Evolutionary conservation across 2,888 invertebrate species (phyloP).

Genomic region (Perizoma flavofasciatum): DNA sequence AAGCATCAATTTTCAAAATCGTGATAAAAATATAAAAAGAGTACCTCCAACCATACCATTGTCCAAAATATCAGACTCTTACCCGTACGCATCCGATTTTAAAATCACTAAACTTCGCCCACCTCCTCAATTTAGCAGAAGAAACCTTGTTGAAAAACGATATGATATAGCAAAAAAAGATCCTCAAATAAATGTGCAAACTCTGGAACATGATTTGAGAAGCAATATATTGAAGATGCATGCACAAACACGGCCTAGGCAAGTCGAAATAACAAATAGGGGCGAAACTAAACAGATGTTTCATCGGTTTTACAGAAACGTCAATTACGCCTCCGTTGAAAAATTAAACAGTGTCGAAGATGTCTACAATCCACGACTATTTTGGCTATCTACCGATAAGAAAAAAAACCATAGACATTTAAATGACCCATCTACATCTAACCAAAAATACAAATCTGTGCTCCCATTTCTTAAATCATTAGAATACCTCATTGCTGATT

Average conservation of each 20-base stretch:
- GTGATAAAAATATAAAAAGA: conserved; percentile 45
- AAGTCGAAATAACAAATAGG: conserved; percentile 63
- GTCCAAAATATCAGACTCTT: conserved; percentile 59
- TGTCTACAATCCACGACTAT: conserved; percentile 34
- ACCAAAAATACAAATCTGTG: conserved; percentile 52
- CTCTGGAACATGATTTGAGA: conserved; percentile 61
- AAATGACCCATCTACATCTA: conserved; percentile 41
- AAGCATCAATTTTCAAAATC: conserved; percentile 58
- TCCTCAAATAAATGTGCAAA: conserved; percentile 67
- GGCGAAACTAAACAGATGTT: conserved; percentile 47
- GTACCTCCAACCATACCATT: conserved; percentile 63
- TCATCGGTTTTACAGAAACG: conserved; percentile 56
- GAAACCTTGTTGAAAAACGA: conserved; percentile 52
- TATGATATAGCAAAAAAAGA: conserved; percentile 54
- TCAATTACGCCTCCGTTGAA: conserved; percentile 39
- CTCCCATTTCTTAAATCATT: conserved; percentile 68
- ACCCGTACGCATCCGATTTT: conserved; percentile 67
- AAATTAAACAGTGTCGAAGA: conserved; percentile 38
- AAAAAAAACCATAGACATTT: conserved; percentile 38
- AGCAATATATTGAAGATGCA: conserved; percentile 59
- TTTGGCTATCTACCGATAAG: conserved; percentile 28
- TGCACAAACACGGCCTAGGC: conserved; percentile 52
- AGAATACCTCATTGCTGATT: conserved; percentile 55
- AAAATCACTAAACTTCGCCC: conserved; percentile 57
- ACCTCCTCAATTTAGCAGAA: conserved; percentile 56